Evolutionary conservation across 2,888 invertebrate genomes (phyloP).

Genomic region (Ariolimax columbianus): DNA sequence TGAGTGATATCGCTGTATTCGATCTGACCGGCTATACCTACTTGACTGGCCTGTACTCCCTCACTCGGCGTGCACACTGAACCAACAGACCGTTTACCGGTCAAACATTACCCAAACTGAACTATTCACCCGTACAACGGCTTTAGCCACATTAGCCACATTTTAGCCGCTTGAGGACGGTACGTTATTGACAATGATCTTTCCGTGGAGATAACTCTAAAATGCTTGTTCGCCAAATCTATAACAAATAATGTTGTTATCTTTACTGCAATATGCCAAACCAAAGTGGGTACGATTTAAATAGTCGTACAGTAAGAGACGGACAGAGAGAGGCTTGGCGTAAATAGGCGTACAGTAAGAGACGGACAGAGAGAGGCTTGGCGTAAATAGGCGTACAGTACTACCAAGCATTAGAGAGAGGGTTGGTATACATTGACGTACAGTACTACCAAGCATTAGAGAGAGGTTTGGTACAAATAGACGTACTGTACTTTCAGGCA

Average conservation of each 20-base stretch:
- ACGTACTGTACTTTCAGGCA: too few species aligned
- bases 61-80: neutral
- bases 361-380: too few species aligned
- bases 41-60: neutral
- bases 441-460: too few species aligned
- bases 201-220: slow-evolving; percentile 3
- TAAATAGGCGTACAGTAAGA: too few species aligned
- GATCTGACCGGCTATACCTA: too few species aligned
- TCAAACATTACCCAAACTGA: slow-evolving; percentile 2
- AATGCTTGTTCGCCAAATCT: neutral
- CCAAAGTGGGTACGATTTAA: neutral
- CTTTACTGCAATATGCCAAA: slow-evolving; percentile 1
- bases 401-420: too few species aligned
- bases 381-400: too few species aligned
- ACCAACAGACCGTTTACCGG: neutral
- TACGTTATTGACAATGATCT: slow-evolving; percentile 40
- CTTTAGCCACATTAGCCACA: slow-evolving; percentile 34
- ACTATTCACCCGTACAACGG: neutral
- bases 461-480: too few species aligned
- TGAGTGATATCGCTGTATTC: too few species aligned
- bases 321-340: too few species aligned
- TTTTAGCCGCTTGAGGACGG: slow-evolving; percentile 16
- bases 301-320: too few species aligned
- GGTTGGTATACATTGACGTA: too few species aligned
- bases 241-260: neutral